These are phyloP conservation scores for Sturmia bella DNA, from an alignment of 2,888 invertebrate species.

Conservation along the genomic window DNA sequence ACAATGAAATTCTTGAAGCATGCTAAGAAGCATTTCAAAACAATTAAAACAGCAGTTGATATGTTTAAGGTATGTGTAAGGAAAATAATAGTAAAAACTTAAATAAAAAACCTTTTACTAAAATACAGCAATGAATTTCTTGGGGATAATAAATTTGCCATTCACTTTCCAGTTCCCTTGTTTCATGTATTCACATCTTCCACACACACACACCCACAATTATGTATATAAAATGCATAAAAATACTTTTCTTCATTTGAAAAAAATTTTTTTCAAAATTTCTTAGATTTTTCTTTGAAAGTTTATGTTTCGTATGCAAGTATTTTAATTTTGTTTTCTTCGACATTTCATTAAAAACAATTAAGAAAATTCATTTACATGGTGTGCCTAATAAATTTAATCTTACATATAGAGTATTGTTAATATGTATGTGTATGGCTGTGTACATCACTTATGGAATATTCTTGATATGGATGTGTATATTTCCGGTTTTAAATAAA, in stretches of 20 bases:
- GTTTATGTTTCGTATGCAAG: too few relatives aligned
- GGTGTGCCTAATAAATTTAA: conserved; percentile 6
- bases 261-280: conserved; percentile 10
- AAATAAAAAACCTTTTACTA: background rate
- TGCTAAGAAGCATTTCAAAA: conserved; percentile 47
- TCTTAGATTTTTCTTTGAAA: background rate
- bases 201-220: background rate
- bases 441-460: too few relatives aligned
- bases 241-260: background rate
- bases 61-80: background rate
- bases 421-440: too few relatives aligned
- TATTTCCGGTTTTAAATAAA: too few relatives aligned
- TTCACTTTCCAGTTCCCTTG: conserved; percentile 17
- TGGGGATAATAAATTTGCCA: conserved; percentile 24
- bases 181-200: background rate
- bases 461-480: too few relatives aligned
- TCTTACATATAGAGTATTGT: background rate
- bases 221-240: too few relatives aligned
- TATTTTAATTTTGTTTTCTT: conserved; percentile 39
- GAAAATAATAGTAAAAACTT: background rate
- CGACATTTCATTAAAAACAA: conserved; percentile 47
- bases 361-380: conserved; percentile 42
- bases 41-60: background rate
- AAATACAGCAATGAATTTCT: conserved; percentile 14
- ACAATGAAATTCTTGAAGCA: conserved; percentile 48